phyloP scores from a whole-genome alignment of 2,888 invertebrate genomes.

The Brachyopa scutellaris region DNA sequence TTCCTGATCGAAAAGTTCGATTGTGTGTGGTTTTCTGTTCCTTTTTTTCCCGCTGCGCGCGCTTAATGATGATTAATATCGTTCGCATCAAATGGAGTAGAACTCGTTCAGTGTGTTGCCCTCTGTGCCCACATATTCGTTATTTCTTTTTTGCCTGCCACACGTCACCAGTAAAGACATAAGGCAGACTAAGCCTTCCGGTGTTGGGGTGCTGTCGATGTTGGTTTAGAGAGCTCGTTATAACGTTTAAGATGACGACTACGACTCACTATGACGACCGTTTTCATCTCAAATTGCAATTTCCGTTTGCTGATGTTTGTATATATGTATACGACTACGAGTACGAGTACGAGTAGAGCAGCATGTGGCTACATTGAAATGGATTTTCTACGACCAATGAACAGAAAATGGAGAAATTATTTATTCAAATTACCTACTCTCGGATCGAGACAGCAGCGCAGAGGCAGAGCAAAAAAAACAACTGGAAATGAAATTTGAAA shows the following conservation, averaged over 20 bases:
- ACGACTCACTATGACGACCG: constrained; percentile 35
- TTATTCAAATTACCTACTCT: constrained; percentile 60
- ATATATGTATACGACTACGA: too few species aligned
- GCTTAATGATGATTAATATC: constrained; percentile 70
- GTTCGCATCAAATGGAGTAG: constrained; percentile 69
- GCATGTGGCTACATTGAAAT: constrained; percentile 33
- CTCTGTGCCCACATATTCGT: constrained; percentile 47
- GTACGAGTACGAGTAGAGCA: too few species aligned
- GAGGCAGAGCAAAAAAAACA: not conserved
- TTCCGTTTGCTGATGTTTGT: constrained; percentile 59
- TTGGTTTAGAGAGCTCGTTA: constrained; percentile 44
- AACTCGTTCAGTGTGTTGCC: constrained; percentile 50
- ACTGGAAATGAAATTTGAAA: constrained; percentile 20
- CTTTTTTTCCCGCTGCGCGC: constrained; percentile 17
- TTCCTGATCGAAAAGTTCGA: not conserved
- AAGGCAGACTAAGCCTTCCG: constrained; percentile 67
- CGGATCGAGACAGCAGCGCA: constrained; percentile 34
- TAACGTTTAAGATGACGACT: constrained; percentile 20
- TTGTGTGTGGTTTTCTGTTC: not conserved
- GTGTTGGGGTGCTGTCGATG: constrained; percentile 55
- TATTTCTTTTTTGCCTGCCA: constrained; percentile 35
- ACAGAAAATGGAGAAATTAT: constrained; percentile 65
- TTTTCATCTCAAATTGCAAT: constrained; percentile 69
- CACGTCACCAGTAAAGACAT: constrained; percentile 5
- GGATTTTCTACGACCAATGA: constrained; percentile 49